Conservation (phyloP, 2,797 vertebrate species). For the Microhierax caerulescens region DNA sequence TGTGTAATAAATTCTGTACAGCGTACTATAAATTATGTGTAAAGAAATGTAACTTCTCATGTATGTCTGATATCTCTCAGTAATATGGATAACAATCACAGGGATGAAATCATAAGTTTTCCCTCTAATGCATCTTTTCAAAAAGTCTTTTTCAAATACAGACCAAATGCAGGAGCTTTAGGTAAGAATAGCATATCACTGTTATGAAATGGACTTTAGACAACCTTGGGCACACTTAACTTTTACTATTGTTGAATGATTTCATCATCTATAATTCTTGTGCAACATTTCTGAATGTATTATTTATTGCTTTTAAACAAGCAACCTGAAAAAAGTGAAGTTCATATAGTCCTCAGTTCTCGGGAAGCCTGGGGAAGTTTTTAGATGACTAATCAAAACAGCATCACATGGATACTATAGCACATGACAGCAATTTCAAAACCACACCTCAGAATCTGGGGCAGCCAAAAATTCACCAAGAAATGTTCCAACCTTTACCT, state of each 20-base stretch:
- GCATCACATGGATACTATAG: not conserved
- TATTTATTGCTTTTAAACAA: not conserved
- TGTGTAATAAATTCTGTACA: not conserved
- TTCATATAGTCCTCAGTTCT: not conserved
- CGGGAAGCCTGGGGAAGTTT: not conserved
- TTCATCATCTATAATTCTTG: not conserved
- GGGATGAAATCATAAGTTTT: not conserved
- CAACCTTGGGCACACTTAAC: not conserved
- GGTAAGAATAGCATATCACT: not conserved
- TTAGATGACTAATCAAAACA: not conserved
- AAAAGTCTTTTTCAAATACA: not conserved
- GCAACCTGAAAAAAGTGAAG: not conserved
- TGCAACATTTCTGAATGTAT: not conserved
- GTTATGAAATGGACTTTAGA: not conserved
- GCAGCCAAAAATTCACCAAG: not conserved
- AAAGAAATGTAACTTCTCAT: not conserved
- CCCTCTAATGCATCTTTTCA: not conserved
- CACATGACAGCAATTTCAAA: not conserved
- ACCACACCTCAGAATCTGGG: not conserved
- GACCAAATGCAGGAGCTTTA: not conserved
- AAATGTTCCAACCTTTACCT: not conserved
- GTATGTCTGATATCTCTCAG: not conserved
- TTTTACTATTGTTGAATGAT: not conserved
- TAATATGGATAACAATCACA: not conserved
- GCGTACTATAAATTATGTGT: not conserved